A percentile compares a stretch with the other conserved stretches of the same genome.
phyloP scores from a whole-genome alignment of 2,888 invertebrate species.

The Augochlorella aurata region DNA sequence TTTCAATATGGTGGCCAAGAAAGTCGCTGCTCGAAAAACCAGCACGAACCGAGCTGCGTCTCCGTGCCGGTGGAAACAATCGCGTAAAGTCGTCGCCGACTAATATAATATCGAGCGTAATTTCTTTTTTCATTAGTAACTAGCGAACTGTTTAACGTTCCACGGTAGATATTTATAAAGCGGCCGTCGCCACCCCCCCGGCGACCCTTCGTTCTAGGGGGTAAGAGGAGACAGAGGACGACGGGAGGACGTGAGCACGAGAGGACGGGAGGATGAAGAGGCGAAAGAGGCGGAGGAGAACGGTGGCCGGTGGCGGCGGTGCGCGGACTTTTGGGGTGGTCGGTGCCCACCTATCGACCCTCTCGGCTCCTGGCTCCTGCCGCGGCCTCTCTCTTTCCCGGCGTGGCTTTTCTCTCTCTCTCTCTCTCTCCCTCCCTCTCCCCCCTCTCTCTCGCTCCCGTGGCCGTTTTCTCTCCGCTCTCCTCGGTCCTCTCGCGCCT shows the following conservation, averaged over 20 bases:
- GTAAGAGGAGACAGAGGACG: slow-evolving; percentile 28
- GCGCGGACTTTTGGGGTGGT: slow-evolving; percentile 73
- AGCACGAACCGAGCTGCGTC: not conserved
- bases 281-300: slow-evolving; percentile 25
- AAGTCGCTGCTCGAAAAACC: not conserved
- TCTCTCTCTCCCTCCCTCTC: slow-evolving; percentile 8
- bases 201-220: slow-evolving; percentile 57
- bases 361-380: slow-evolving; percentile 66
- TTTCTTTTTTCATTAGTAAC: slow-evolving; percentile 68
- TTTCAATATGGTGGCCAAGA: not conserved
- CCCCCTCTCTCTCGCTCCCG: slow-evolving; percentile 30
- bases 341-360: slow-evolving; percentile 78
- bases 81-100: slow-evolving; percentile 30
- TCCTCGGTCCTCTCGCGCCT: slow-evolving; percentile 58
- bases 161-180: slow-evolving; percentile 77
- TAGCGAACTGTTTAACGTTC: slow-evolving; percentile 75
- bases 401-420: slow-evolving; percentile 28
- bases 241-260: slow-evolving; percentile 30
- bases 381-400: slow-evolving; percentile 37
- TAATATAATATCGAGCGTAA: slow-evolving; percentile 52
- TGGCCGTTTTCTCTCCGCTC: slow-evolving; percentile 51
- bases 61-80: not conserved
- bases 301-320: slow-evolving; percentile 55
- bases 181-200: slow-evolving; percentile 66
- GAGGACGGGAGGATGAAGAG: slow-evolving; percentile 29